Evolutionary conservation across 2,888 invertebrate species (phyloP), one percentile per base, ranked within the genome.

Genomic region (Dicranocentrus wangi): DNA sequence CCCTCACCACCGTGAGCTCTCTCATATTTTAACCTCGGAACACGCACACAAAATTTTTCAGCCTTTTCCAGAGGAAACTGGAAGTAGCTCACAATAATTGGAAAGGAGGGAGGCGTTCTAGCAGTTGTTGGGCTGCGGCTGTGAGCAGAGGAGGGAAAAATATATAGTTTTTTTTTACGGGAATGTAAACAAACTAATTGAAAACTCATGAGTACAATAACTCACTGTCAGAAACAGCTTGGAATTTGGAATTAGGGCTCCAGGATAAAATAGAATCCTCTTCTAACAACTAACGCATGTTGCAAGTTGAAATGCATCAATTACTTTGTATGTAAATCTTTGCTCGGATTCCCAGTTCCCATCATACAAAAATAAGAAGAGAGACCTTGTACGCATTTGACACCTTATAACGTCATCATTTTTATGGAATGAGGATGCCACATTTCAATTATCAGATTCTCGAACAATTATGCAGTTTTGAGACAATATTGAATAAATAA

Each of bases 151-250:
- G 81, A 84, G 82, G 75, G 82, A 77, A 82, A n/a, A n/a, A n/a
- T n/a, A n/a, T n/a, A n/a, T n/a, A n/a, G n/a, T n/a, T n/a, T n/a
- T 84, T 85, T 86, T 85, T 86, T 85, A 86, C 83, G 83, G 82
- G 80, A 86, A 83, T 84, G 86, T 85, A 86, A 86, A 86, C 86
- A 86, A 86, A 86, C 86, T 86, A 86, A 86, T 86, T 86, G 86
- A 86, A 86, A 86, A 84, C 84, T 84, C 85, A 86, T 84, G 83
- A 84, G 83, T 83, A 82, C 83, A 85, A 86, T 86, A 86, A 86
- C 85, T 86, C 86, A 86, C 82, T 86, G 86, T 86, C 86, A 86
- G 82, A 84, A 83, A 81, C 86, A 86, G 81, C n/a, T n/a, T n/a
- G n/a, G n/a, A 78, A 86, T 82, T 82, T 84, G 85, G n/a, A 85